These are phyloP conservation scores for Lepidurus arcticus DNA, from an alignment of 1,140 invertebrate genomes.

Conservation along the genomic window DNA sequence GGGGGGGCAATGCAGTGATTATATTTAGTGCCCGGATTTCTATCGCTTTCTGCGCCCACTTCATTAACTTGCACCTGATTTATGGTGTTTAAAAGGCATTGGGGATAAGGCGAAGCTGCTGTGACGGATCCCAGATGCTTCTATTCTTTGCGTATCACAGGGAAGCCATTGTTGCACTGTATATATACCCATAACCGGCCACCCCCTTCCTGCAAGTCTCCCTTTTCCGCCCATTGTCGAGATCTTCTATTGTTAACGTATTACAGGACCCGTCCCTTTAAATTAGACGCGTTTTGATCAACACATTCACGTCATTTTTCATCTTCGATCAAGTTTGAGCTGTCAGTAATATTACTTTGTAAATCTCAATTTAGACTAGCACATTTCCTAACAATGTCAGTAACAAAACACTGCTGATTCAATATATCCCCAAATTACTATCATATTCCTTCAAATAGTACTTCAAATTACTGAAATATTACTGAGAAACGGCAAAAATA, in stretches of 20 bases:
- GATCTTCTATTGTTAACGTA: neutral
- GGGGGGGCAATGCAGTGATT: neutral
- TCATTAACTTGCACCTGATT: constrained; percentile 19
- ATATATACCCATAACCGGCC: neutral
- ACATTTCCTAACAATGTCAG: too few species aligned
- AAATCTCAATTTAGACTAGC: too few species aligned
- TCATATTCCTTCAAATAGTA: too few species aligned
- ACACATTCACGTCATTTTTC: constrained; percentile 22
- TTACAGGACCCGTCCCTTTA: constrained; percentile 8
- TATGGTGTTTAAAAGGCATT: constrained; percentile 11
- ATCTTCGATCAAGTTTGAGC: neutral
- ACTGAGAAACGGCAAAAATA: too few species aligned
- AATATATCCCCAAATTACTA: too few species aligned
- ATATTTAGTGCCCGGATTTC: too few species aligned
- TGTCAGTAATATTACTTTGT: neutral
- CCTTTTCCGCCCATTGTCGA: constrained; percentile 14
- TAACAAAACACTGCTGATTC: too few species aligned
- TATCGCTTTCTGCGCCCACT: neutral
- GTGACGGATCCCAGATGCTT: neutral
- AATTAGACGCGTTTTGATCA: constrained; percentile 15
- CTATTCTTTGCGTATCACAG: neutral
- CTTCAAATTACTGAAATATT: too few species aligned
- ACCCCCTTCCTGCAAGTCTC: neutral
- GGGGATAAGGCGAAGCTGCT: neutral
- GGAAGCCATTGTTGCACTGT: neutral